phyloP scores from a whole-genome alignment of 2,888 invertebrate genomes.

The Melanostoma scalare region DNA sequence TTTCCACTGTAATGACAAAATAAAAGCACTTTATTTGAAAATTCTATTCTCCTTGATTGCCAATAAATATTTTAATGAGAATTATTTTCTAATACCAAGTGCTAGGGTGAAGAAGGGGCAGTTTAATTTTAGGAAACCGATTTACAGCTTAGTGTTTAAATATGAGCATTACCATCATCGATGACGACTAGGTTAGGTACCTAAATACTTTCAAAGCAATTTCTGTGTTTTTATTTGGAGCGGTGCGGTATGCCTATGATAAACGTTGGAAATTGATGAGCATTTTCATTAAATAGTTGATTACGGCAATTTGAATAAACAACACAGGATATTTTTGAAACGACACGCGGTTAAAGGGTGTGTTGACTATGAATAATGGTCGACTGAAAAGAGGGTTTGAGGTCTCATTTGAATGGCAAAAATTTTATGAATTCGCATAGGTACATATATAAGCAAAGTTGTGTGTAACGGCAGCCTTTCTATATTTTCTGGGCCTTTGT shows the following conservation, averaged over 20 bases:
- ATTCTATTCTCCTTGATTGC: slow-evolving; percentile 48
- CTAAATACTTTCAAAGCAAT: no score
- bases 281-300: slow-evolving; percentile 65
- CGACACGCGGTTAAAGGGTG: neutral
- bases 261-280: slow-evolving; percentile 52
- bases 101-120: neutral
- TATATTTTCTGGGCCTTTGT: neutral
- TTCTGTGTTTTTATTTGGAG: no score
- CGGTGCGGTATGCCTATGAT: no score
- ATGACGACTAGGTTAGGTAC: no score
- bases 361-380: slow-evolving; percentile 15
- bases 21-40: slow-evolving; percentile 54
- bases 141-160: neutral
- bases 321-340: slow-evolving; percentile 41
- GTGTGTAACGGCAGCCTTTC: neutral
- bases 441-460: neutral
- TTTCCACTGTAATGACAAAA: slow-evolving; percentile 35
- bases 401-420: slow-evolving; percentile 18
- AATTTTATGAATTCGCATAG: slow-evolving; percentile 64
- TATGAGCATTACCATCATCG: neutral
- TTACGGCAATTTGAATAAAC: slow-evolving; percentile 68
- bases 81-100: slow-evolving; percentile 32
- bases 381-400: neutral
- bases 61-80: slow-evolving; percentile 67
- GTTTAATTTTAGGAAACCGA: neutral